Evolutionary conservation across 2,797 vertebrate genomes (phyloP).

Genomic region (Acipenser oxyrinchus): DNA sequence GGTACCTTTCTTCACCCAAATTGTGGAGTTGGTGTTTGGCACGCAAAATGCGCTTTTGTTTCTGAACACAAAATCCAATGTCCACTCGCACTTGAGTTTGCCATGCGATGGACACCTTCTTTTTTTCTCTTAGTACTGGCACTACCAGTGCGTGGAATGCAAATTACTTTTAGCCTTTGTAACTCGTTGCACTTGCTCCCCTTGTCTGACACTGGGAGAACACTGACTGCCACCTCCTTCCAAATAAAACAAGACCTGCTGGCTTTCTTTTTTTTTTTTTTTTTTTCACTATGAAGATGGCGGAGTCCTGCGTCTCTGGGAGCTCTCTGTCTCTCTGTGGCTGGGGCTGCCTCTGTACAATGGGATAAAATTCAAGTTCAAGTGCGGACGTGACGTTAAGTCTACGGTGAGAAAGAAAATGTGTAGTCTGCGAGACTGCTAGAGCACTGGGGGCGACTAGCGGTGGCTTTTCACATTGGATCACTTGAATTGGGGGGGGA

Average conservation of each 20-base stretch:
- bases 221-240: conserved; percentile 52
- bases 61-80: conserved; percentile 41
- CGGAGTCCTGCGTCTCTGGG: conserved; percentile 79
- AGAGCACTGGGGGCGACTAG: conserved; percentile 99
- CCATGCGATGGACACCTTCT: conserved; percentile 51
- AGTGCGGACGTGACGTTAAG: conserved; percentile 99
- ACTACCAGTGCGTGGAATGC: conserved; percentile 68
- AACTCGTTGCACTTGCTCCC: conserved; percentile 71
- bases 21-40: conserved; percentile 19
- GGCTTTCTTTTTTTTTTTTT: conserved; percentile 35
- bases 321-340: conserved; percentile 83
- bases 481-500: conserved; percentile 12
- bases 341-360: conserved; percentile 90
- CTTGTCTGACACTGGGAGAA: conserved; percentile 64
- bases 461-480: conserved; percentile 91
- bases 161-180: conserved; percentile 48
- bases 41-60: conserved; percentile 22
- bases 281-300: conserved; percentile 80
- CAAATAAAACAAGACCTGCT: conserved; percentile 62
- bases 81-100: conserved; percentile 53
- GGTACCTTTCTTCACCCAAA: conserved; percentile 28
- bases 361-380: conserved; percentile 99
- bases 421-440: conserved; percentile 74
- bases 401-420: conserved; percentile 92
- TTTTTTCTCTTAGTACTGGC: conserved; percentile 68